Base-by-base conservation (phyloP, 2,797 vertebrate genomes). In the Poeciliopsis turneri region DNA sequence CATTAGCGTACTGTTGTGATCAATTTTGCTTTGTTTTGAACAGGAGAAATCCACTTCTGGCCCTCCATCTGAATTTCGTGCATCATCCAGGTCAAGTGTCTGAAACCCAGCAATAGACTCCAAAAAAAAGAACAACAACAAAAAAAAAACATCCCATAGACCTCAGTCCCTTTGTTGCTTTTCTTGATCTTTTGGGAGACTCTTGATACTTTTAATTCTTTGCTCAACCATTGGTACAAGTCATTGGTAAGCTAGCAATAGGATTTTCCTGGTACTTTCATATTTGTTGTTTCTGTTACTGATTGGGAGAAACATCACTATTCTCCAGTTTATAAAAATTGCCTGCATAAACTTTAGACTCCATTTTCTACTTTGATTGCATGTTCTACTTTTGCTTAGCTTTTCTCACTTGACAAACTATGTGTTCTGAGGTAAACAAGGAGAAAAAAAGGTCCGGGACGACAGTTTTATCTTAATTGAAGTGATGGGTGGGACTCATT, bases 181-280 rank as follows among this genome's bases (percentile, higher is more conserved):
- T 41, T 55, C 73, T 83, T 30, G 23, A 81, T 85, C 82, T 87
- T 88, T 81, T 78, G 70, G 75, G 79, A 88, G 76, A 82, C 55
- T 86, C 77, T 83, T 82, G 93, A 89, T 82, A 90, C 89, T 93
- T 81, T 79, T 84, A 84, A 89, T 83, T 88, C 86, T 80, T 75
- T 83, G 79, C 83, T 85, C 57, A 43, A 75, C 84, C 78, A 81
- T 82, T 86, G 76, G 57, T 51, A 74, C 84, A 68, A 61, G 74
- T 84, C 84, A 87, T 74, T 85, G 87, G 80, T 81, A 55, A 33
- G 72, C 68, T 68, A 68, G 64, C 78, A 74, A 72, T 74, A 70
- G 49, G 72, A 74, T 51, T 51, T 12, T 53, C 43, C 68, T 82
- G 68, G 57, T 86, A 64, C 76, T n/a, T 78, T 78, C 28, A 75